Evolutionary conservation across 1,140 invertebrate species (phyloP).

Genomic region (Epicauta chinensis): DNA sequence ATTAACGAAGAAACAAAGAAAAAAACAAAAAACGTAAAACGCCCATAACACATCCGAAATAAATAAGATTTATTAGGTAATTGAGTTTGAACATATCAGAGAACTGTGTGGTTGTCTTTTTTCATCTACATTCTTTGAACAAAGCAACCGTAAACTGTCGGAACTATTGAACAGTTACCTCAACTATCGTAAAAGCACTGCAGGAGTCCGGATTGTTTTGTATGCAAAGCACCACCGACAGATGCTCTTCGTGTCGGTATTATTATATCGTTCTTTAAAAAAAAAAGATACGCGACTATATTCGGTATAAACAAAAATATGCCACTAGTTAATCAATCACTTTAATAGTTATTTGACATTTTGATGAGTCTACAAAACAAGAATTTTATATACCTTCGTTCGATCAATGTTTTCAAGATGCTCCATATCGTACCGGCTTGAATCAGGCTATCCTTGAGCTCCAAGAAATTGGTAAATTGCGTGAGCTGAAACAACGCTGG

Average conservation of each 20-base stretch:
- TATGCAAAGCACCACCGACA: constrained; percentile 32
- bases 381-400: not conserved
- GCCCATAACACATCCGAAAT: no score
- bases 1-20: constrained; percentile 1
- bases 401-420: constrained; percentile 48
- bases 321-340: constrained; percentile 13
- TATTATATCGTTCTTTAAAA: not conserved
- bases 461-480: constrained; percentile 66
- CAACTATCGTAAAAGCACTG: constrained; percentile 27
- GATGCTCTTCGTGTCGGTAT: constrained; percentile 18
- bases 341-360: constrained; percentile 14
- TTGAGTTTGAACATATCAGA: constrained; percentile 19
- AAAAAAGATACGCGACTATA: constrained; percentile 7
- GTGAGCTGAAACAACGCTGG: constrained; percentile 70
- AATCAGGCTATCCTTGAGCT: constrained; percentile 65
- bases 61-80: constrained; percentile 22
- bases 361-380: not conserved
- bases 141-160: constrained; percentile 29
- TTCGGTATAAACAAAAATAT: constrained; percentile 14
- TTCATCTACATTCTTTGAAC: constrained; percentile 12
- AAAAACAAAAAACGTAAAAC: no score
- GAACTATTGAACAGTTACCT: constrained; percentile 22
- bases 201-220: constrained; percentile 32
- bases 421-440: constrained; percentile 59
- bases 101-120: no score